Conservation (phyloP, 2,113 vertebrate genomes). For the Verasper variegatus region DNA sequence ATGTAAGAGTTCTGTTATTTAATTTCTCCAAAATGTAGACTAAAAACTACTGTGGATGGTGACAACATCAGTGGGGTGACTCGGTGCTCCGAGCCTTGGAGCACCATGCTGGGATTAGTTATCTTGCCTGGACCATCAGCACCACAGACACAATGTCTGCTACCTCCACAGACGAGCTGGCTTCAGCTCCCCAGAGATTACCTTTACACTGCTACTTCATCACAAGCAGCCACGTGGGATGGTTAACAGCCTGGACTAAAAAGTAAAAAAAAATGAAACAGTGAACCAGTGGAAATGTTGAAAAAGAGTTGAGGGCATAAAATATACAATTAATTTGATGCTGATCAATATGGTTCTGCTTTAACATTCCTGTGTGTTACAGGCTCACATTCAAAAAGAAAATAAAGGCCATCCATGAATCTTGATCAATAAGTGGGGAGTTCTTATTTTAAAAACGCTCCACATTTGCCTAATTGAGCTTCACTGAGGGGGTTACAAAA, state of each 20-base stretch:
- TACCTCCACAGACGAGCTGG: slow-evolving; percentile 32
- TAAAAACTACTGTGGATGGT: neutral
- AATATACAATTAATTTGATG: slow-evolving; percentile 25
- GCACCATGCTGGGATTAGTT: slow-evolving; percentile 45
- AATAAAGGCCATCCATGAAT: slow-evolving; percentile 56
- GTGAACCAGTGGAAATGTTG: slow-evolving; percentile 16
- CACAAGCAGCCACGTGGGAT: slow-evolving; percentile 57
- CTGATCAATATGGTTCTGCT: slow-evolving; percentile 37
- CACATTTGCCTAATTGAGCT: slow-evolving; percentile 73
- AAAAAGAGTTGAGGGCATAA: neutral
- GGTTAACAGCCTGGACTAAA: slow-evolving; percentile 45
- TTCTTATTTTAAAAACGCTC: slow-evolving; percentile 58
- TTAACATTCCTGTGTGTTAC: slow-evolving; percentile 34
- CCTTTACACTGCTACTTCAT: slow-evolving; percentile 56
- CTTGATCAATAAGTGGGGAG: slow-evolving; percentile 62
- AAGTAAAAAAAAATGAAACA: slow-evolving; percentile 30
- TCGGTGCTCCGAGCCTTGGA: slow-evolving; percentile 22
- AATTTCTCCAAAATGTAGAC: slow-evolving; percentile 7
- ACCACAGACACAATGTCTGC: slow-evolving; percentile 53
- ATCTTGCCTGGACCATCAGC: slow-evolving; percentile 34
- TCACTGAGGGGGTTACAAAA: slow-evolving; percentile 51
- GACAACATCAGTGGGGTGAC: slow-evolving; percentile 26
- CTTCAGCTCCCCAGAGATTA: slow-evolving; percentile 48
- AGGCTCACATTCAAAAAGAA: slow-evolving; percentile 13
- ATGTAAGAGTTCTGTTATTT: neutral